These are phyloP conservation scores for Lepidurus couesii DNA, from an alignment of 1,140 invertebrate species.

Conservation along the genomic window DNA sequence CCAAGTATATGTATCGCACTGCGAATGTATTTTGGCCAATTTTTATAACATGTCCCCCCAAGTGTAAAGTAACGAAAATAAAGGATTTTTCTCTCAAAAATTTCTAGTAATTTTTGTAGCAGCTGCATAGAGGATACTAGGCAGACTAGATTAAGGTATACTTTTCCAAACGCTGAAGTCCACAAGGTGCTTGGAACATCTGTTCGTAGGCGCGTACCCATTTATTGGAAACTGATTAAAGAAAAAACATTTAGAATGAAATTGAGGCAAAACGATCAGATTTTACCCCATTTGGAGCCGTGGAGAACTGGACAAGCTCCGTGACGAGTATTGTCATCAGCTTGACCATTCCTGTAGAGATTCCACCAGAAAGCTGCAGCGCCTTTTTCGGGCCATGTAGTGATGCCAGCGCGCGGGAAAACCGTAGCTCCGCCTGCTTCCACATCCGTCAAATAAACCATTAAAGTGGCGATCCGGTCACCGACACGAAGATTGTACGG, in stretches of 20 bases:
- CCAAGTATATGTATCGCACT: neutral
- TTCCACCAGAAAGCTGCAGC: slow-evolving; percentile 52
- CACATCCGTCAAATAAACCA: slow-evolving; percentile 52
- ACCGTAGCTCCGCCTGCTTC: slow-evolving; percentile 48
- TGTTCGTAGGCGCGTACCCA: slow-evolving; percentile 43
- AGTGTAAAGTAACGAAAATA: slow-evolving; percentile 16
- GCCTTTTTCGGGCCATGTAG: slow-evolving; percentile 45
- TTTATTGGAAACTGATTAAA: slow-evolving; percentile 42
- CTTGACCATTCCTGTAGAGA: slow-evolving; percentile 46
- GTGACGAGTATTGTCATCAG: slow-evolving; percentile 48
- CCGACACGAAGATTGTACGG: slow-evolving; percentile 44
- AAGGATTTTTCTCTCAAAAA: neutral
- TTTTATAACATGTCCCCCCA: neutral
- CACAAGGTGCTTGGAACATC: slow-evolving; percentile 40
- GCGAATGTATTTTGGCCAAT: neutral
- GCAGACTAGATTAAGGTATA: slow-evolving; percentile 25
- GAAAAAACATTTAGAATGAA: slow-evolving; percentile 20
- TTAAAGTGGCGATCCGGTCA: slow-evolving; percentile 54
- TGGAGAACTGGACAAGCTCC: slow-evolving; percentile 51
- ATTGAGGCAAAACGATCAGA: slow-evolving; percentile 5
- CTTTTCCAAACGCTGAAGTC: slow-evolving; percentile 40
- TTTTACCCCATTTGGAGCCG: slow-evolving; percentile 50
- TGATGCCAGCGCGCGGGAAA: slow-evolving; percentile 45
- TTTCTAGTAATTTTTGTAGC: neutral
- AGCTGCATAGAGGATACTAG: neutral